Evolutionary conservation across 1,140 invertebrate species (phyloP).

Genomic region (Drosophila cardini): DNA sequence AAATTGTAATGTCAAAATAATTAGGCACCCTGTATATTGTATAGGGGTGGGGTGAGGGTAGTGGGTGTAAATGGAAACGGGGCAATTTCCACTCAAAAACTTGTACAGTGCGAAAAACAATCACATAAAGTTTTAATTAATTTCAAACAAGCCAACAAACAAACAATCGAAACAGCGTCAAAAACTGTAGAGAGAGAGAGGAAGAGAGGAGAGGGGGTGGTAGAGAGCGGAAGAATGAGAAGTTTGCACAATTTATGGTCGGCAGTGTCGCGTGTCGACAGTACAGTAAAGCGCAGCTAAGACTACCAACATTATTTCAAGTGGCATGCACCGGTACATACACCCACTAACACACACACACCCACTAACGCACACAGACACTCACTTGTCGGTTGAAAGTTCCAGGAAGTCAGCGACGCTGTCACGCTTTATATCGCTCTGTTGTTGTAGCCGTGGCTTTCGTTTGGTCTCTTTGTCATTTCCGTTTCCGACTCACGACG

Average conservation of each 20-base stretch:
- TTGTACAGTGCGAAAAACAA: conserved; percentile 65
- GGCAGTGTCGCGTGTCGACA: conserved; percentile 23
- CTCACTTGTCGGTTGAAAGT: conserved; percentile 50
- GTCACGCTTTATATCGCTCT: conserved; percentile 54
- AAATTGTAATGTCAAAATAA: conserved; percentile 23
- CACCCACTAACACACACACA: conserved; percentile 37
- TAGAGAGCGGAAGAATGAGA: neutral
- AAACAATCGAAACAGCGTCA: conserved; percentile 53
- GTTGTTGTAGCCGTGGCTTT: conserved; percentile 1
- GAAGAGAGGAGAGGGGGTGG: neutral
- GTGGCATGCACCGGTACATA: conserved; percentile 57
- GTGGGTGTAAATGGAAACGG: too few relatives aligned
- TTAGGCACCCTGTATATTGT: conserved; percentile 13
- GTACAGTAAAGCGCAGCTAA: conserved; percentile 33
- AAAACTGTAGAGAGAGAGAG: neutral
- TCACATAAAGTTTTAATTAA: conserved; percentile 82
- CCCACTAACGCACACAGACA: conserved; percentile 50
- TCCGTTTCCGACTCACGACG: conserved; percentile 64
- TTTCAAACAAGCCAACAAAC: conserved; percentile 74
- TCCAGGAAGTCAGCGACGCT: conserved; percentile 51
- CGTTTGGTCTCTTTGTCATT: conserved; percentile 44
- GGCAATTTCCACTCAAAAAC: conserved; percentile 36
- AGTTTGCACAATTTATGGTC: conserved; percentile 27
- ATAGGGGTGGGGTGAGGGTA: neutral
- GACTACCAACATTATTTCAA: neutral